Percentiles rank a stretch among this genome's conserved stretches.
phyloP scores from a whole-genome alignment of 2,888 invertebrate species.

The Acrocyrtus sp. region DNA sequence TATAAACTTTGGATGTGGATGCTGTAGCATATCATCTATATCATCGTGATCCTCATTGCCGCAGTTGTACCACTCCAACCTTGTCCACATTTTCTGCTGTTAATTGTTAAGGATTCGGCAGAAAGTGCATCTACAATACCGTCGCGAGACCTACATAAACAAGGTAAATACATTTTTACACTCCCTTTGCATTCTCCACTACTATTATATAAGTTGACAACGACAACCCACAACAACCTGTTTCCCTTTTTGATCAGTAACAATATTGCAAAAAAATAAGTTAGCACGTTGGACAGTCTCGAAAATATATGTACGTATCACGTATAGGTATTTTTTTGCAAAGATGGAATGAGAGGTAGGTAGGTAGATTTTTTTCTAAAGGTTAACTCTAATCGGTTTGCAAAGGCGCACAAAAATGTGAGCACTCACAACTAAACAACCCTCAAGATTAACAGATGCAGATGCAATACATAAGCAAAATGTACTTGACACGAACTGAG shows the following conservation, averaged over 20 bases:
- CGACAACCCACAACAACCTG: neutral
- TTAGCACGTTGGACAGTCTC: no score
- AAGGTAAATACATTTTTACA: slow-evolving; percentile 30
- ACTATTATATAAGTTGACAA: neutral
- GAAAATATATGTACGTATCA: no score
- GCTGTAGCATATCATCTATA: neutral
- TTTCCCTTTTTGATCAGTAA: slow-evolving; percentile 13
- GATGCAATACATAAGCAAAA: no score
- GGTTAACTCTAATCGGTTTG: no score
- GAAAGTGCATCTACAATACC: slow-evolving; percentile 30
- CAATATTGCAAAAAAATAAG: no score
- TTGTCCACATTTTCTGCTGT: slow-evolving; percentile 49
- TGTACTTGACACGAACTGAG: slow-evolving; percentile 48
- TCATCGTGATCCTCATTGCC: neutral
- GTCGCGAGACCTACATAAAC: slow-evolving; percentile 47
- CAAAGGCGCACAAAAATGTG: no score
- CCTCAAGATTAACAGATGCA: no score
- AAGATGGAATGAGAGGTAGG: no score
- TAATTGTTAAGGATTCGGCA: slow-evolving; percentile 45
- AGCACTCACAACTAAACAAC: no score
- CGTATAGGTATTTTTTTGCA: no score
- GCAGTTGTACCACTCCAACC: slow-evolving; percentile 34
- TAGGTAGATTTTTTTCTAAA: no score
- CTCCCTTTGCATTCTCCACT: neutral
- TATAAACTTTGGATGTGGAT: neutral